A percentile compares a stretch with the other conserved stretches of the same genome.
These are phyloP conservation scores for Saguinus midas DNA, from an alignment of 2,113 vertebrate genomes.

Conservation along the genomic window DNA sequence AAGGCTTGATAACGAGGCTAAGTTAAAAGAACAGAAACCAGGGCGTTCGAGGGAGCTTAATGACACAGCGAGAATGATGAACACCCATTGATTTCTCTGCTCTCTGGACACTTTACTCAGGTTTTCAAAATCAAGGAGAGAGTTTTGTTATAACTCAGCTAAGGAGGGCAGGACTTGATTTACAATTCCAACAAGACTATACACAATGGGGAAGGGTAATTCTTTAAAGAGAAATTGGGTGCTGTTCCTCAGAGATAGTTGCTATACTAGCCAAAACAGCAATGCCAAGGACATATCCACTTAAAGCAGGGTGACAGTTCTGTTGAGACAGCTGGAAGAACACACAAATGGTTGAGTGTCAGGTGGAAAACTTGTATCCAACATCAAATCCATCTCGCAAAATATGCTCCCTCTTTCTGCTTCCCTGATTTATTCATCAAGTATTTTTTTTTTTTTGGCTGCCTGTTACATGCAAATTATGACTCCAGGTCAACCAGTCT, in stretches of 20 bases:
- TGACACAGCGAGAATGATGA: neutral
- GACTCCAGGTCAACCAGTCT: neutral
- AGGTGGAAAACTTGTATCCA: neutral
- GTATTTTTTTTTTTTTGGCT: neutral
- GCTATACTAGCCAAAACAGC: neutral
- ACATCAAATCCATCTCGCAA: neutral
- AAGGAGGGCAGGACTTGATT: neutral
- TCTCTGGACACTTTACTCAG: neutral
- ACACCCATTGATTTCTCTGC: neutral
- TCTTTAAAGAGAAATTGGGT: constrained; percentile 11
- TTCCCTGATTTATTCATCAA: neutral
- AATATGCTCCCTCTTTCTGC: neutral
- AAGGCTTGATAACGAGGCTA: neutral
- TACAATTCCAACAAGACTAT: neutral
- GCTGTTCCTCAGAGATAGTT: neutral
- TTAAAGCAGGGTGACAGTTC: neutral
- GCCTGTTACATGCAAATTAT: neutral
- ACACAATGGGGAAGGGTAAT: neutral
- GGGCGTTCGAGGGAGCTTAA: neutral
- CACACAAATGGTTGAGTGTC: neutral
- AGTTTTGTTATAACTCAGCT: neutral
- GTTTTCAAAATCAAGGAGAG: neutral
- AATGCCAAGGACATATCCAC: neutral
- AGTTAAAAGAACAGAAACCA: neutral
- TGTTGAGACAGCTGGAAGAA: neutral